Conservation (phyloP, 2,888 invertebrate species). For the Laothoe populi region DNA sequence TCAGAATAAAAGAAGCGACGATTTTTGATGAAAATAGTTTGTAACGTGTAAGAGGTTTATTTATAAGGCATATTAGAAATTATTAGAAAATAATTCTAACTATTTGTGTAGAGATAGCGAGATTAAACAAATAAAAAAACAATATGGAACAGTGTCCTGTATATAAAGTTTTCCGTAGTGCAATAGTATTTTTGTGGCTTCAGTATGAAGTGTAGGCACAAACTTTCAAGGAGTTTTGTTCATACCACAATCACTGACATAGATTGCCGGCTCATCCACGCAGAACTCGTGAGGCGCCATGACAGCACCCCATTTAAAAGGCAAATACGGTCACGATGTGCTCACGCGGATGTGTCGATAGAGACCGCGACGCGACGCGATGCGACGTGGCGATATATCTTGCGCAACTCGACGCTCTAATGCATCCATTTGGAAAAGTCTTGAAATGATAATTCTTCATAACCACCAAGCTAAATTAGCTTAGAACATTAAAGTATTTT, state of each 20-base stretch:
- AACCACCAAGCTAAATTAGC: not conserved
- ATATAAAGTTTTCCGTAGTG: slow-evolving; percentile 1
- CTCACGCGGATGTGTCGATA: slow-evolving; percentile 61
- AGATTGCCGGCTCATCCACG: slow-evolving; percentile 69
- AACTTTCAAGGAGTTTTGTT: slow-evolving; percentile 46
- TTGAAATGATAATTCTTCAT: not conserved
- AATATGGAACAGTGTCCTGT: not conserved
- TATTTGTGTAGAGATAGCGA: not conserved
- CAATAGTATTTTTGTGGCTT: slow-evolving; percentile 14
- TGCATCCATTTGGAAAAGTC: slow-evolving; percentile 35
- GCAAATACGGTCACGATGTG: slow-evolving; percentile 78
- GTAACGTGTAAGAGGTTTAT: not conserved
- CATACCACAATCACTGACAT: slow-evolving; percentile 64
- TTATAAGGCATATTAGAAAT: not conserved
- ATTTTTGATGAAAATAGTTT: not conserved
- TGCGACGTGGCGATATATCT: slow-evolving; percentile 42
- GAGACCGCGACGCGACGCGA: slow-evolving; percentile 44
- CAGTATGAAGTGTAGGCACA: slow-evolving; percentile 19
- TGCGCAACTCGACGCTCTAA: slow-evolving; percentile 51
- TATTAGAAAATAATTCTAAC: not conserved
- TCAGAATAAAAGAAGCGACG: not conserved
- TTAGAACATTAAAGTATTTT: not conserved
- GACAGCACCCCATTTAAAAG: slow-evolving; percentile 73
- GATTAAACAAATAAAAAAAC: not conserved
- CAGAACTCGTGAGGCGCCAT: slow-evolving; percentile 72